phyloP scores from a whole-genome alignment of 2,888 invertebrate genomes.

The Drosophila dives region DNA sequence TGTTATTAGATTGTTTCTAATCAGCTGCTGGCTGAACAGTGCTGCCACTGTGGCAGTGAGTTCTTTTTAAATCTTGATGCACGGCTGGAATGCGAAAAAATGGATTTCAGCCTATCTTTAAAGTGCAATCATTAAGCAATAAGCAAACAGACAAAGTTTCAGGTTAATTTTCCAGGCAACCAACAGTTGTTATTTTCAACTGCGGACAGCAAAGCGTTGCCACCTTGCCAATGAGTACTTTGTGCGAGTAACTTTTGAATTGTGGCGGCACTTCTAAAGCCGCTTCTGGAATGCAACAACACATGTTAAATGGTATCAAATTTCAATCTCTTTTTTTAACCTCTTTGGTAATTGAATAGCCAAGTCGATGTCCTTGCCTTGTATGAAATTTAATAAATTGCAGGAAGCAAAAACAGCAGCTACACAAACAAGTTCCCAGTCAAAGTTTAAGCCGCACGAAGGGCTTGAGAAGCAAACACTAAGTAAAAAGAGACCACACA shows the following conservation, averaged over 20 bases:
- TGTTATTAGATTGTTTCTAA: constrained; percentile 17
- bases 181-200: neutral
- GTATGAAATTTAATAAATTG: constrained; percentile 68
- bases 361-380: constrained; percentile 58
- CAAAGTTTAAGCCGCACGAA: constrained; percentile 65
- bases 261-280: constrained; percentile 26
- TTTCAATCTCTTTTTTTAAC: constrained; percentile 35
- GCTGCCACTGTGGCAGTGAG: constrained; percentile 33
- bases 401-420: constrained; percentile 61
- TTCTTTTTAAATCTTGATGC: constrained; percentile 22
- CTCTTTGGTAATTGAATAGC: constrained; percentile 59
- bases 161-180: neutral
- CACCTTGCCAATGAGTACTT: constrained; percentile 3
- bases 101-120: neutral
- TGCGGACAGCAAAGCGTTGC: constrained; percentile 17
- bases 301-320: constrained; percentile 32
- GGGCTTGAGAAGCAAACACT: constrained; percentile 39
- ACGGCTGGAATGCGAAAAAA: neutral
- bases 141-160: neutral
- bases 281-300: neutral
- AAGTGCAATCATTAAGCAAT: neutral
- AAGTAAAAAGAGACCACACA: constrained; percentile 58
- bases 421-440: constrained; percentile 40
- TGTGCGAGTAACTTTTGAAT: constrained; percentile 21
- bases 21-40: constrained; percentile 21